phyloP scores from a whole-genome alignment of 2,113 vertebrate genomes.

The Baryphthengus martii region DNA sequence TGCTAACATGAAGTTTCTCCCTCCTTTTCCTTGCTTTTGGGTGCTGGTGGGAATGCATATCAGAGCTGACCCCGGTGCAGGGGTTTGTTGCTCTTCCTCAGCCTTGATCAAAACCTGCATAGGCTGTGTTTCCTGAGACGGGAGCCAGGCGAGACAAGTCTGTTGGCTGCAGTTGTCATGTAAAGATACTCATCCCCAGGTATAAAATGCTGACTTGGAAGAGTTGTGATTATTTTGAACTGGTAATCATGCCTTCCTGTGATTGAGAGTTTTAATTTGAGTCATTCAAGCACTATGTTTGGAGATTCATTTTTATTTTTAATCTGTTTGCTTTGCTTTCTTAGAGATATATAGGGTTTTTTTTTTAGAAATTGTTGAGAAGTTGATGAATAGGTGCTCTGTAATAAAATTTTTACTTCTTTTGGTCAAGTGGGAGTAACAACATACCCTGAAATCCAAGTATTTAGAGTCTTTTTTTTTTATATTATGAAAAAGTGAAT shows the following conservation, averaged over 20 bases:
- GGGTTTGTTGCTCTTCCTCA: neutral
- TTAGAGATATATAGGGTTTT: neutral
- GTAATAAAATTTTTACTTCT: neutral
- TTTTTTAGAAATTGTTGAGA: neutral
- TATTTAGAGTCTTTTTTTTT: neutral
- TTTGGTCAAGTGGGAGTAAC: neutral
- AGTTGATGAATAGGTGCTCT: neutral
- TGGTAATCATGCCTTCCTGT: neutral
- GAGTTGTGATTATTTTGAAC: neutral
- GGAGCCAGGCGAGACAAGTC: neutral
- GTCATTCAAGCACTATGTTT: neutral
- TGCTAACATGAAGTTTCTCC: neutral
- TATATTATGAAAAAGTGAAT: neutral
- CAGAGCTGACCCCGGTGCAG: neutral
- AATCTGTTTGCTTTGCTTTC: neutral
- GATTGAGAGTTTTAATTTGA: neutral
- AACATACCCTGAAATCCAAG: neutral
- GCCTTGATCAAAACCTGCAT: neutral
- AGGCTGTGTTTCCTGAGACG: neutral
- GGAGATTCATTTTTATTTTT: neutral
- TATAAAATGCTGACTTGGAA: neutral
- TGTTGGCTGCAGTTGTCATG: neutral
- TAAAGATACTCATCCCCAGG: neutral
- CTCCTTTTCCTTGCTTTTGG: neutral
- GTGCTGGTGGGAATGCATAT: neutral